These are phyloP conservation scores for Drosophila ananassae DNA, from an alignment of 1,140 invertebrate genomes.

Conservation along the genomic window DNA sequence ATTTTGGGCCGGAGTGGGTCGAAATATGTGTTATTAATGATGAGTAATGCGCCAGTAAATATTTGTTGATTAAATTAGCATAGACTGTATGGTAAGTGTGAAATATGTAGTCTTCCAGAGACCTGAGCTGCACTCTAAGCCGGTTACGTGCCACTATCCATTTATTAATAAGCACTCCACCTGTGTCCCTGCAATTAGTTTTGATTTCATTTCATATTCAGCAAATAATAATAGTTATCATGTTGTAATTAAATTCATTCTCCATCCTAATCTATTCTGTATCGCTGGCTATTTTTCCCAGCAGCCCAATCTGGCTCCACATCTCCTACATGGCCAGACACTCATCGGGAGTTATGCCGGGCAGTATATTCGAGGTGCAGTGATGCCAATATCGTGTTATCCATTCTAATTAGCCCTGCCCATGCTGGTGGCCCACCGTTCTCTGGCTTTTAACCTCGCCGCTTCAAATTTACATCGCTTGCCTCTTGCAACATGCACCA, in stretches of 20 bases:
- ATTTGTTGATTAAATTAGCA: slow-evolving; percentile 70
- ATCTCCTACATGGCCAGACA: slow-evolving; percentile 36
- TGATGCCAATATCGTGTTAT: slow-evolving; percentile 47
- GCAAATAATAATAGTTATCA: too few relatives aligned
- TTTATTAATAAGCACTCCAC: slow-evolving; percentile 10
- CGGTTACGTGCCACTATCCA: neutral
- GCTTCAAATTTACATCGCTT: slow-evolving; percentile 67
- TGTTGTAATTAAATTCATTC: too few relatives aligned
- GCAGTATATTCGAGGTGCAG: slow-evolving; percentile 31
- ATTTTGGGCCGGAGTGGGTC: slow-evolving; percentile 20
- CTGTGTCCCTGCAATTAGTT: neutral
- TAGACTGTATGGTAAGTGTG: slow-evolving; percentile 28
- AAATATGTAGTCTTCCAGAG: slow-evolving; percentile 24
- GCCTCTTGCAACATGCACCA: slow-evolving; percentile 59
- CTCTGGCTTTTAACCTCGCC: slow-evolving; percentile 10
- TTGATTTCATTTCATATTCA: neutral
- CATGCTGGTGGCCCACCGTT: slow-evolving; percentile 29
- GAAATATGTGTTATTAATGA: slow-evolving; percentile 49
- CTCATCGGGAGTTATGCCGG: slow-evolving; percentile 29
- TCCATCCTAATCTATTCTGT: neutral
- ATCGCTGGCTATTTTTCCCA: neutral
- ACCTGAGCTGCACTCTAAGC: neutral
- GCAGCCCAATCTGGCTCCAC: slow-evolving; percentile 17
- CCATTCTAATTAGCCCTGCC: slow-evolving; percentile 54
- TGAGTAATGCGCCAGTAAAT: slow-evolving; percentile 70